phyloP scores from a whole-genome alignment of 2,888 invertebrate species.

The Rotaria sp. region DNA sequence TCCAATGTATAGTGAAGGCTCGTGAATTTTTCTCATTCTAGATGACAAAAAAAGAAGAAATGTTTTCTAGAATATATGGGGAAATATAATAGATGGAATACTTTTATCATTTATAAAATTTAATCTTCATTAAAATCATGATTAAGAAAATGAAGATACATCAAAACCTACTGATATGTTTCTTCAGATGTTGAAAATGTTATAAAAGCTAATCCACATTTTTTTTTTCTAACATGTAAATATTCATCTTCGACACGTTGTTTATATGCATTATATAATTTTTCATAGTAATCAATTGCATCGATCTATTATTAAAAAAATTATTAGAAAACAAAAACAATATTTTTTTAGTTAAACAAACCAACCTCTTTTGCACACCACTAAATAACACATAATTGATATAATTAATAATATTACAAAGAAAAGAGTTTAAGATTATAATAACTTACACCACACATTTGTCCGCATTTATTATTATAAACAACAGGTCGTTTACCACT shows the following conservation, averaged over 20 bases:
- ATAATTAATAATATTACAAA: too few species aligned
- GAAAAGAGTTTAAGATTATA: neutral
- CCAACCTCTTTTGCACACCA: neutral
- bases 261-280: constrained; percentile 69
- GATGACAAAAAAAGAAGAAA: too few species aligned
- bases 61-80: too few species aligned
- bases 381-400: neutral
- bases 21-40: too few species aligned
- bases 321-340: too few species aligned
- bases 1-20: too few species aligned
- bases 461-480: constrained; percentile 65
- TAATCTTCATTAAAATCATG: too few species aligned
- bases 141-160: neutral
- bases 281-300: constrained; percentile 75
- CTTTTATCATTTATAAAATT: too few species aligned
- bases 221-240: constrained; percentile 56
- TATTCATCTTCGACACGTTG: constrained; percentile 61
- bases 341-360: neutral
- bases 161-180: neutral
- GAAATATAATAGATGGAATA: too few species aligned
- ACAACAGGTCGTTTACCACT: constrained; percentile 67
- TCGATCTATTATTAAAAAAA: constrained; percentile 60
- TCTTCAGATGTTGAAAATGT: constrained; percentile 60
- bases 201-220: constrained; percentile 81
- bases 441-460: constrained; percentile 55